A percentile compares a stretch with the other conserved stretches of the same genome.
Conservation (phyloP, 2,888 invertebrate species). For the Leucophenga montana region DNA sequence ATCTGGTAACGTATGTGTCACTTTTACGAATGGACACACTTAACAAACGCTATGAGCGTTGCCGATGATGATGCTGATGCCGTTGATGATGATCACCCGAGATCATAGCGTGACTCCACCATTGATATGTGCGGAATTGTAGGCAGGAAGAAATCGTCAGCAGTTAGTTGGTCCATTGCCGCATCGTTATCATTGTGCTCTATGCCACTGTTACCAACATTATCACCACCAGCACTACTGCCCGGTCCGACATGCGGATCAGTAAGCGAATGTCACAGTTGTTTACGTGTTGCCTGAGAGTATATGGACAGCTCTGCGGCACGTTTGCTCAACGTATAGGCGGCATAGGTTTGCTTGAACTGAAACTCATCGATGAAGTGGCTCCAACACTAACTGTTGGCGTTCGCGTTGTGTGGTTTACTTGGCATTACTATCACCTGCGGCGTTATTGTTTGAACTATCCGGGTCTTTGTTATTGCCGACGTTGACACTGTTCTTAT, state of each 20-base stretch:
- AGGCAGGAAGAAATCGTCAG: conserved; percentile 72
- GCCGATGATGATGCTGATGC: conserved; percentile 42
- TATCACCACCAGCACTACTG: conserved; percentile 40
- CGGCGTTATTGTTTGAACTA: conserved; percentile 34
- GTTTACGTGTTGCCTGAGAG: conserved; percentile 59
- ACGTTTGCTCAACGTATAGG: conserved; percentile 54
- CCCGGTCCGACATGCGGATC: conserved; percentile 51
- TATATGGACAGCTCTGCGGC: conserved; percentile 70
- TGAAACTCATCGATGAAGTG: conserved; percentile 3
- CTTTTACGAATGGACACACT: too few relatives aligned
- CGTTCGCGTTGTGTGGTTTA: conserved; percentile 47
- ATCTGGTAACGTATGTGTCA: too few relatives aligned
- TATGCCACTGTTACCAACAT: conserved; percentile 38
- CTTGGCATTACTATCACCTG: conserved; percentile 35
- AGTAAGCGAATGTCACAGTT: conserved; percentile 62
- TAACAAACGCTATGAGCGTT: too few relatives aligned
- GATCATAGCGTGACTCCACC: conserved; percentile 70
- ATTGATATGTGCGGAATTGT: conserved; percentile 72
- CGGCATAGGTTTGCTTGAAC: conserved; percentile 34
- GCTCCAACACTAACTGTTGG: conserved; percentile 54
- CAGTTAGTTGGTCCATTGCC: conserved; percentile 68
- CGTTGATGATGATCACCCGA: conserved; percentile 59
- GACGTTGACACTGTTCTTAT: conserved; percentile 28
- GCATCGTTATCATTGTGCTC: conserved; percentile 59
- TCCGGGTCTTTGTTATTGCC: conserved; percentile 39